Evolutionary conservation across 2,113 vertebrate species (phyloP).

Genomic region (Felis chaus): DNA sequence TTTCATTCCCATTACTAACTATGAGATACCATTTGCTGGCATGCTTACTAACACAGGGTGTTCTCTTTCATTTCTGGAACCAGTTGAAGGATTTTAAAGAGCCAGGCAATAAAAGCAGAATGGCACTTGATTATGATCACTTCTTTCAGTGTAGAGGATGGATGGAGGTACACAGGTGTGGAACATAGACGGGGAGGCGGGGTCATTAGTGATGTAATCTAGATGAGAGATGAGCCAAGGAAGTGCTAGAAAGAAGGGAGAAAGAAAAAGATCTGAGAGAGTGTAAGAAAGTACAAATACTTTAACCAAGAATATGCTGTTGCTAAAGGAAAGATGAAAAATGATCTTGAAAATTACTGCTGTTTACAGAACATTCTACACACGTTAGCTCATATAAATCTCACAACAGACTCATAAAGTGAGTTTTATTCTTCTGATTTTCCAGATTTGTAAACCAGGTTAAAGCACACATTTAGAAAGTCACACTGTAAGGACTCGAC

Average conservation of each 20-base stretch:
- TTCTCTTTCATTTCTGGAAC: constrained; percentile 15
- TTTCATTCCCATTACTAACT: not conserved
- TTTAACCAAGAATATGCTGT: not conserved
- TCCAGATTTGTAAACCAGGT: not conserved
- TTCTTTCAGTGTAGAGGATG: not conserved
- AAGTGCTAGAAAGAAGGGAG: not conserved
- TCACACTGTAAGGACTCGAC: not conserved
- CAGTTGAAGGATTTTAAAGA: not conserved
- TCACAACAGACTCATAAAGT: not conserved
- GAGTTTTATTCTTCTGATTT: not conserved
- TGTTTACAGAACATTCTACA: not conserved
- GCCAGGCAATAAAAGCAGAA: not conserved
- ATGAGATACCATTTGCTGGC: not conserved
- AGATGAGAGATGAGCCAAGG: not conserved
- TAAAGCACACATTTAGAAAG: not conserved
- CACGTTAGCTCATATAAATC: not conserved
- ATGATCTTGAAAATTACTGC: not conserved
- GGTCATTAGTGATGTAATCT: not conserved
- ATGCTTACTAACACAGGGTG: not conserved
- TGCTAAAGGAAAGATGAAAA: not conserved
- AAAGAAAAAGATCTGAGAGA: not conserved
- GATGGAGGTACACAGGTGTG: too few species aligned
- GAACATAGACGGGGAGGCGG: not conserved
- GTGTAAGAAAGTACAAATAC: not conserved
- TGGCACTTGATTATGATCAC: not conserved